phyloP scores from a whole-genome alignment of 2,113 vertebrate genomes.

The Rhea americana region DNA sequence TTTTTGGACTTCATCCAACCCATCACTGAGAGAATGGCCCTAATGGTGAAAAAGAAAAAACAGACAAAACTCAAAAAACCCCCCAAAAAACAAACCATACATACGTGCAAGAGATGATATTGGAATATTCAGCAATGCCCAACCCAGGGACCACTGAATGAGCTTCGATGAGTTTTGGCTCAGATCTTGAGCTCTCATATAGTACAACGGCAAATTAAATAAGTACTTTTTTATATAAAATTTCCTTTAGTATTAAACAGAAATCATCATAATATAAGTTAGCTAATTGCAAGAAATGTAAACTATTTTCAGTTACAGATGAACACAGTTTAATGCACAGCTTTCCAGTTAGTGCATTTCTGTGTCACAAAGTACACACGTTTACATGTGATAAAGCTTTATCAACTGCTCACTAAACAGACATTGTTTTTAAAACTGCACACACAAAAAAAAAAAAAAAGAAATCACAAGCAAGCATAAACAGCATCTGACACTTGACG shows the following conservation, averaged over 20 bases:
- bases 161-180: background rate
- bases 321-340: background rate
- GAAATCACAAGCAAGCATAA: background rate
- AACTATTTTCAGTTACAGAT: background rate
- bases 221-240: background rate
- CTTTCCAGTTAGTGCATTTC: background rate
- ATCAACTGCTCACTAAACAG: background rate
- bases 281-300: background rate
- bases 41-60: slow-evolving; percentile 56
- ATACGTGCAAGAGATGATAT: background rate
- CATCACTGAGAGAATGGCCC: slow-evolving; percentile 95
- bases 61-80: background rate
- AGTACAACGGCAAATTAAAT: background rate
- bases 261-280: background rate
- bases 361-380: background rate
- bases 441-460: background rate
- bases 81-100: background rate
- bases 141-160: background rate
- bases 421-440: background rate
- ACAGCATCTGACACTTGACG: background rate
- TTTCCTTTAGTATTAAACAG: background rate
- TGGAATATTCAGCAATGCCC: slow-evolving; percentile 20
- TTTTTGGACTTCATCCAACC: slow-evolving; percentile 93
- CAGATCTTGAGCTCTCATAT: background rate
- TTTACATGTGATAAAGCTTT: background rate